Evolutionary conservation across 1,140 invertebrate species (phyloP), one percentile per base, ranked within the genome.

Genomic region (Neelides sp.): DNA sequence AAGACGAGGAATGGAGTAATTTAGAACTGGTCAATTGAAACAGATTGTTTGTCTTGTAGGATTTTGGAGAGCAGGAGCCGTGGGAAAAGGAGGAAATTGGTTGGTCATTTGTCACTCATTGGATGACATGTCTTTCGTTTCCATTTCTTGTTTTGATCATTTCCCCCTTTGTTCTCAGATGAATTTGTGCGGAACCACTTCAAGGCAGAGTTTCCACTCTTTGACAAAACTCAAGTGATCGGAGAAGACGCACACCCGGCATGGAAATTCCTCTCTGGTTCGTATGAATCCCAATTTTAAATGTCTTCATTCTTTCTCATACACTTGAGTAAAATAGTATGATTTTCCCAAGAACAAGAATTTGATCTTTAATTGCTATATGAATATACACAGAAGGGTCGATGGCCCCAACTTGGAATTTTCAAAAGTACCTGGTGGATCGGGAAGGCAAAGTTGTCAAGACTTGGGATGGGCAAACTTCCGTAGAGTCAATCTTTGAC

Each of bases 141-240:
- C n/a, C n/a, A n/a, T n/a, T n/a, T n/a, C n/a, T n/a, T n/a, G n/a
- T n/a, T n/a, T n/a, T n/a, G n/a, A n/a, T n/a, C n/a, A n/a, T n/a
- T n/a, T n/a, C n/a, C n/a, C n/a, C n/a, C n/a, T n/a, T n/a, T n/a
- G n/a, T n/a, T n/a, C n/a, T n/a, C n/a, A n/a, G n/a, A 70, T 50
- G 62, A 69, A 28, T 69, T 68, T 55, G 57, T 67, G 2, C 61
- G 61, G 19, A 50, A 46, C n/a, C 63, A 71, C 26, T 70, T 67
- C 41, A 63, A 62, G 22, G 67, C 68, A 4, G 64, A 69, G 49
- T 73, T 71, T 57, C 66, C 69, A n/a, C 52, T 72, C 27, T 71
- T 69, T 52, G 56, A 61, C 40, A 78, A 78, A 63, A 71, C 77
- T 43, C 64, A 75, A 61, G 75, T 78, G 0, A 74, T 75, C 63